Percentiles rank a stretch among this genome's conserved stretches.
These are phyloP conservation scores for Pseudochirops corinnae DNA, from an alignment of 2,797 vertebrate genomes.

Conservation along the genomic window DNA sequence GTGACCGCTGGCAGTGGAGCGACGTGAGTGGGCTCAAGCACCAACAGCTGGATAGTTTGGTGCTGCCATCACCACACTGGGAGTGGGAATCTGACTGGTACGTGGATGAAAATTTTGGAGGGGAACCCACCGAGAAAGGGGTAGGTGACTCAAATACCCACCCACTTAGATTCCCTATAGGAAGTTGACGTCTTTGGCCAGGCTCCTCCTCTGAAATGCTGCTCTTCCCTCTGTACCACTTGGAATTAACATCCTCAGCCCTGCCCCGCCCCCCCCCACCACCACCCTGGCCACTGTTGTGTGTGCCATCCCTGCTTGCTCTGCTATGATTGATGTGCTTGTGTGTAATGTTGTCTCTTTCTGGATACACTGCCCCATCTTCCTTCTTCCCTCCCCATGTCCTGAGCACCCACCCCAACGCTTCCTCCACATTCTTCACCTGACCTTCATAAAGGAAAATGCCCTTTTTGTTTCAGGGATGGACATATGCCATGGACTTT, in stretches of 20 bases:
- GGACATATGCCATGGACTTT: slow-evolving; percentile 97
- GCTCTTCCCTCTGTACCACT: not conserved
- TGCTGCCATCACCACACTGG: slow-evolving; percentile 93
- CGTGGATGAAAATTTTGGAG: slow-evolving; percentile 96
- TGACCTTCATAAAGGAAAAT: slow-evolving; percentile 66
- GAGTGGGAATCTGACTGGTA: slow-evolving; percentile 99
- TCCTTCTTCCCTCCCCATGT: not conserved
- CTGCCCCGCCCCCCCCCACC: too few species aligned
- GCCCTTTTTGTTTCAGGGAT: slow-evolving; percentile 89
- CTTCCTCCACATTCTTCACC: not conserved
- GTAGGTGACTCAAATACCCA: slow-evolving; percentile 86
- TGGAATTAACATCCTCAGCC: not conserved
- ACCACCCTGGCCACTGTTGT: not conserved
- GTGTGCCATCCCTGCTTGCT: not conserved
- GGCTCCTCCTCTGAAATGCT: not conserved
- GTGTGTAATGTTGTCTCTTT: not conserved
- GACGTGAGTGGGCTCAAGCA: slow-evolving; percentile 94
- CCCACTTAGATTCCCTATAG: slow-evolving; percentile 23
- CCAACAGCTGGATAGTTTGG: slow-evolving; percentile 90
- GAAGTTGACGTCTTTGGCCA: slow-evolving; percentile 9
- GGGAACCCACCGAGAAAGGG: slow-evolving; percentile 96
- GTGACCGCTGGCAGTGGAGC: slow-evolving; percentile 99
- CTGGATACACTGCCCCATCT: not conserved
- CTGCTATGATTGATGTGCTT: not conserved
- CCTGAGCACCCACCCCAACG: not conserved